phyloP scores from a whole-genome alignment of 1,140 invertebrate genomes.

The Hyphantria cunea region DNA sequence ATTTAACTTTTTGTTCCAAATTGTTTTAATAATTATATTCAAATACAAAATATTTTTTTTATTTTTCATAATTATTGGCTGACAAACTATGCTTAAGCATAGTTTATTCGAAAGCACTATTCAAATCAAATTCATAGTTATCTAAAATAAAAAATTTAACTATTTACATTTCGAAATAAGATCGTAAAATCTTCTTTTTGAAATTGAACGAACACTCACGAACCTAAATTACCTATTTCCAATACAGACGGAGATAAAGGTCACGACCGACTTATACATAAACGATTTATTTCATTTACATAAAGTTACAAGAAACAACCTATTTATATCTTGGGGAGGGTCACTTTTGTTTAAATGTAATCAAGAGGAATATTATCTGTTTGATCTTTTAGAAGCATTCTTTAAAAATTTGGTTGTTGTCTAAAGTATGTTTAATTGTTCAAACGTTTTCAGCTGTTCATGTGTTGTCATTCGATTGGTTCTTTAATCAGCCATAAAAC shows the following conservation, averaged over 20 bases:
- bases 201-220: not conserved
- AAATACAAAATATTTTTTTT: too few species aligned
- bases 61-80: too few species aligned
- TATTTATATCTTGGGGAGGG: not conserved
- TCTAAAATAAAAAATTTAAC: not conserved
- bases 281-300: slow-evolving; percentile 1
- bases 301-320: not conserved
- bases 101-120: too few species aligned
- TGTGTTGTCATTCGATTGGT: too few species aligned
- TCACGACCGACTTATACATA: not conserved
- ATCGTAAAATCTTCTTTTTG: not conserved
- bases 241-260: not conserved
- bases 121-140: not conserved
- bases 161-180: not conserved
- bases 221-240: slow-evolving; percentile 1
- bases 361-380: not conserved
- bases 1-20: too few species aligned
- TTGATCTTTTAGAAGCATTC: too few species aligned
- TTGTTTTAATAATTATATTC: too few species aligned
- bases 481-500: too few species aligned
- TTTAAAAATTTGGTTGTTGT: too few species aligned
- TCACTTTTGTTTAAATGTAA: not conserved
- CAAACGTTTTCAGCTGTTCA: too few species aligned
- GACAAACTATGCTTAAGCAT: too few species aligned
- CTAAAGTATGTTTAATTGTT: too few species aligned